Conservation (phyloP, 2,888 invertebrate genomes). For the Chouioia cunea region DNA sequence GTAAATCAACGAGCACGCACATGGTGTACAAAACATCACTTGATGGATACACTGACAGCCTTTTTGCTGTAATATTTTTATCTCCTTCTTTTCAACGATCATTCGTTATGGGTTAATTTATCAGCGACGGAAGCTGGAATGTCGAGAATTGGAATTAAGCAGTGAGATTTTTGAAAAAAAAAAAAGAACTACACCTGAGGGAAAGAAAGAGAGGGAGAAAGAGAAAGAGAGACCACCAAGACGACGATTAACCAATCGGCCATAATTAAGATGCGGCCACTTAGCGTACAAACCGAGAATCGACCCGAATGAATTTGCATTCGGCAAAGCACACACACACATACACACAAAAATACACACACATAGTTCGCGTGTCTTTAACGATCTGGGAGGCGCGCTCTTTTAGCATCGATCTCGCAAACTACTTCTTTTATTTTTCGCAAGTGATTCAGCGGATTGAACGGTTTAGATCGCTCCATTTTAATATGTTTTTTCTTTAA, state of each 20-base stretch:
- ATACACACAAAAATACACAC: constrained; percentile 30
- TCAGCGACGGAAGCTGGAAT: too few species aligned
- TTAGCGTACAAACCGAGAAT: constrained; percentile 57
- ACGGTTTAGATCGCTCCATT: constrained; percentile 8
- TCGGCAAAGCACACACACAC: constrained; percentile 51
- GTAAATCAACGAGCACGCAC: constrained; percentile 57
- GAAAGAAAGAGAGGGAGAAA: constrained; percentile 30
- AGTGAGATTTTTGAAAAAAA: too few species aligned
- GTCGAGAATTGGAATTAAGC: too few species aligned
- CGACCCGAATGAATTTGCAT: constrained; percentile 59
- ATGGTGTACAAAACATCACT: constrained; percentile 1
- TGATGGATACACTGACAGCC: constrained; percentile 26
- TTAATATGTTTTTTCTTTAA: not conserved
- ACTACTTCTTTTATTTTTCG: constrained; percentile 24
- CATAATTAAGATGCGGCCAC: constrained; percentile 62
- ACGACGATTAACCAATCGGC: constrained; percentile 64
- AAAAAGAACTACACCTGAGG: not conserved
- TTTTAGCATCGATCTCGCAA: not conserved
- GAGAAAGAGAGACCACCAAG: constrained; percentile 42
- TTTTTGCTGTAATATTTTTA: constrained; percentile 27
- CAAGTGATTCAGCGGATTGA: constrained; percentile 27
- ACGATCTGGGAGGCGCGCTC: constrained; percentile 52
- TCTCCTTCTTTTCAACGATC: constrained; percentile 14
- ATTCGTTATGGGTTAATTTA: not conserved
- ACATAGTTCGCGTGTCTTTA: constrained; percentile 49